Evolutionary conservation across 2,797 vertebrate genomes (phyloP), one percentile per base, ranked within the genome.

Genomic region (Gymnodraco acuticeps): DNA sequence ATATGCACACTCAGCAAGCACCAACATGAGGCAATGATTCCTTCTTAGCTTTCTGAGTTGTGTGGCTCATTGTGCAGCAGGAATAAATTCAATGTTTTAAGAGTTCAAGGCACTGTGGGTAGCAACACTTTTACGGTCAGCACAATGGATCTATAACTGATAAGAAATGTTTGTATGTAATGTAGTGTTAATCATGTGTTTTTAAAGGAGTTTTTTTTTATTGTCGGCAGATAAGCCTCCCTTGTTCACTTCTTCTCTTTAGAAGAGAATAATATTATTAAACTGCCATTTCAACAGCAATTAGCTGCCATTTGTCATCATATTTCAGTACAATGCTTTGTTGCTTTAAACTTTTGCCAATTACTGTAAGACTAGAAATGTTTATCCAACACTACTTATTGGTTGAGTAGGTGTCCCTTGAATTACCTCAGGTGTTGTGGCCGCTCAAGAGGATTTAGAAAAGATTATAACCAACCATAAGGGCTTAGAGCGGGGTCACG

Each of bases 391-490:
- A 27, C 0, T 0, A 47, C 45, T 53, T 41, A 62, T 6, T 56
- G 19, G 38, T 20, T 55, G 0, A 63, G 11, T 14, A 13, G 27
- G 43, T 19, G 11, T 47, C 33, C 17, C 17, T 31, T 0, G 16
- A 59, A 71, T 10, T 9, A 0, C 3, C 3, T 43, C 10, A 31
- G 12, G 10, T 62, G 13, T 43, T 27, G 11, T 7, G 3, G 7
- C 15, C 2, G 0, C 10, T 64, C 59, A 16, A 70, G 8, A 68
- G 58, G 53, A 58, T 69, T 77, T 20, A 14, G 17, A 33, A 48
- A 23, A 60, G 52, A 73, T 78, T 63, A 55, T 10, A 64, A 20
- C 4, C 20, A 20, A 20, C 23, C 23, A 23, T 23, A 2, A 42
- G 45, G 38, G 53, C 71, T 75, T 75, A 64, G 2, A 15, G 3